Base-by-base conservation (phyloP, 1,140 invertebrate genomes). In the Eupristina koningsbergeri region DNA sequence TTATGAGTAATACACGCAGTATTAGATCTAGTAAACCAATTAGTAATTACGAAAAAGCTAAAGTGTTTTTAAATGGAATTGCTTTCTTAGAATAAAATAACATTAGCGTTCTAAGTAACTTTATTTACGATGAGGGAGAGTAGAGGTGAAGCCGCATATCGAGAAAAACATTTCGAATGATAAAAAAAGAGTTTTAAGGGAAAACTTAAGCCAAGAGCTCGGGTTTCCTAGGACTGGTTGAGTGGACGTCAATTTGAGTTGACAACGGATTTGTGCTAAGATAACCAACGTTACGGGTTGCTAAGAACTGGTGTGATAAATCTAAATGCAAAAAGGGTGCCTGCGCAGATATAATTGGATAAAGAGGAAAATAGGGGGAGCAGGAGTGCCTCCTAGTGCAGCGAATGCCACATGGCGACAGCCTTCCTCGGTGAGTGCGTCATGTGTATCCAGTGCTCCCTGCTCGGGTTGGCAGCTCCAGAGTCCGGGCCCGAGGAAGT, bases 321-420 rank as follows among this genome's bases (percentile, higher is more conserved):
- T 71, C 36, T 36, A 71, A 71, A 71, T 19, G 17, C 41, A 22
- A 71, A 71, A 6, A 41, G 2, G 15, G 13, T 2, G 34, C 64
- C 31, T 9, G 64, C 15, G 17, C 13, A 31, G 41, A 45, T 9
- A n/a, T 22, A 26, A 26, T 47, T 9, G 13, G 41, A 29, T 13
- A 13, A 34, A 47, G 19, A 53, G 50, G 22, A 22, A 3, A 31
- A 71, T 22, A 47, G 31, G 11, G 31, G n/a, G 36, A 15, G 76
- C 19, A n/a, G 13, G 41, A 3, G 26, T 45, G 50, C 0, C 41
- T 26, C 1, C 85, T 87, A 90, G 74, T 91, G 90, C 78, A 97
- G 93, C 39, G 94, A 95, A 91, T 97, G 96, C 96, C 96, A 97
- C 94, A 96, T 96, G 79, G 96, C 95, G 86, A 96, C 94, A 11